Percentiles rank a stretch among this genome's conserved stretches.
Conservation (phyloP, 2,888 invertebrate species). For the Ectobius pallidus region DNA sequence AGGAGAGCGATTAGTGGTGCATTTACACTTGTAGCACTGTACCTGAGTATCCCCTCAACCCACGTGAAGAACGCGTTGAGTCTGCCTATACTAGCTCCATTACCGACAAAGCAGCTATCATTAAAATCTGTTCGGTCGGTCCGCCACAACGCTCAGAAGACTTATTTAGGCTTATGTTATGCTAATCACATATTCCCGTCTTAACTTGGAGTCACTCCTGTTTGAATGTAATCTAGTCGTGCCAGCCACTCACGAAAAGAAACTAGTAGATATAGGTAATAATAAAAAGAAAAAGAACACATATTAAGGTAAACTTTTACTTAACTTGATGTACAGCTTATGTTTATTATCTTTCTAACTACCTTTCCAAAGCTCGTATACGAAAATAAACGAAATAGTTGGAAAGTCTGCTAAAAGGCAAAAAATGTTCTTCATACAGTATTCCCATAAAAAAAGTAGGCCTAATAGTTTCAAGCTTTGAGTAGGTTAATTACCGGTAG, state of each 20-base stretch:
- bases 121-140: constrained; percentile 35
- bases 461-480: no score
- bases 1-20: not conserved
- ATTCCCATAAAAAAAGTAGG: no score
- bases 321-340: constrained; percentile 31
- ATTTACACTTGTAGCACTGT: not conserved
- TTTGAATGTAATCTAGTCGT: constrained; percentile 16
- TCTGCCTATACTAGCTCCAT: constrained; percentile 29
- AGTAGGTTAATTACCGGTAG: no score
- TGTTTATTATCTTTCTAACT: constrained; percentile 38
- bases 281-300: not conserved
- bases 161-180: constrained; percentile 34
- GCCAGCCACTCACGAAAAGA: constrained; percentile 5
- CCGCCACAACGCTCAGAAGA: constrained; percentile 22
- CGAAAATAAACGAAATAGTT: constrained; percentile 35
- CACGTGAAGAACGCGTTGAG: constrained; percentile 14
- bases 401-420: not conserved
- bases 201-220: constrained; percentile 21
- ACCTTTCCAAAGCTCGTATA: constrained; percentile 29
- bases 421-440: no score
- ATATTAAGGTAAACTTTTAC: constrained; percentile 34
- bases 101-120: constrained; percentile 40
- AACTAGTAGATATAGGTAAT: not conserved
- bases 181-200: constrained; percentile 36
- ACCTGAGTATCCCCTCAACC: no score